Percentiles rank a stretch among this genome's conserved stretches.
phyloP scores from a whole-genome alignment of 1,140 invertebrate genomes.

The Scaptomyza montana region DNA sequence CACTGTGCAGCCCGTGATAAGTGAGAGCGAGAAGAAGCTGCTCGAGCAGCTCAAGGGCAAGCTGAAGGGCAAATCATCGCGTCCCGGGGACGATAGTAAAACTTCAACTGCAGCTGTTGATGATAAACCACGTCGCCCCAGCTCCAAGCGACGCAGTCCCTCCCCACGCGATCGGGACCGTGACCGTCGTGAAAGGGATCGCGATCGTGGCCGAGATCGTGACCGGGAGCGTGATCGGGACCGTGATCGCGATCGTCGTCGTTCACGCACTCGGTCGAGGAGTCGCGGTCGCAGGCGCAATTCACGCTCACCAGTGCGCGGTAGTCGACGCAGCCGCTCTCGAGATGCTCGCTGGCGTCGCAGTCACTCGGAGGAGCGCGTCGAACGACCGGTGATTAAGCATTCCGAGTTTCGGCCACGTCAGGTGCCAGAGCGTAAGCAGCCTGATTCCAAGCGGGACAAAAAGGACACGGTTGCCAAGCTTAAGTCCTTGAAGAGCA shows the following conservation, averaged over 20 bases:
- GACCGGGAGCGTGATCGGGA: conserved; percentile 49
- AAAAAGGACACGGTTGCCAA: conserved; percentile 78
- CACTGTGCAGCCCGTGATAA: conserved; percentile 85
- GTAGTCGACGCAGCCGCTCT: conserved; percentile 47
- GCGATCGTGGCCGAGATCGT: conserved; percentile 42
- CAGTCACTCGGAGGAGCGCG: conserved; percentile 54
- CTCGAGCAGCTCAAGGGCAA: conserved; percentile 86
- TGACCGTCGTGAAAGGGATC: conserved; percentile 20
- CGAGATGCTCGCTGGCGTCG: conserved; percentile 53
- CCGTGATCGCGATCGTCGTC: conserved; percentile 50
- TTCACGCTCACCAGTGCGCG: conserved; percentile 45
- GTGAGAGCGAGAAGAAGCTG: conserved; percentile 86
- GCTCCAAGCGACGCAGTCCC: conserved; percentile 45
- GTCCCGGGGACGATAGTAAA: conserved; percentile 47
- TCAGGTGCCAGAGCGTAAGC: conserved; percentile 54
- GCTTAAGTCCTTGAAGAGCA: conserved; percentile 8
- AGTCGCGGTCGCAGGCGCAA: conserved; percentile 53
- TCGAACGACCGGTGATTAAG: conserved; percentile 77
- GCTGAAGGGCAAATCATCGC: conserved; percentile 73
- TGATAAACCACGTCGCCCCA: conserved; percentile 42
- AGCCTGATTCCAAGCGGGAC: conserved; percentile 64
- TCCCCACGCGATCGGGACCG: conserved; percentile 36
- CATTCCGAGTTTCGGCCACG: conserved; percentile 81
- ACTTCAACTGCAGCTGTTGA: conserved; percentile 23
- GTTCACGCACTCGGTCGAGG: conserved; percentile 48